Conservation (phyloP, 2,888 invertebrate species). For the Drosophila pseudotalamancana region DNA sequence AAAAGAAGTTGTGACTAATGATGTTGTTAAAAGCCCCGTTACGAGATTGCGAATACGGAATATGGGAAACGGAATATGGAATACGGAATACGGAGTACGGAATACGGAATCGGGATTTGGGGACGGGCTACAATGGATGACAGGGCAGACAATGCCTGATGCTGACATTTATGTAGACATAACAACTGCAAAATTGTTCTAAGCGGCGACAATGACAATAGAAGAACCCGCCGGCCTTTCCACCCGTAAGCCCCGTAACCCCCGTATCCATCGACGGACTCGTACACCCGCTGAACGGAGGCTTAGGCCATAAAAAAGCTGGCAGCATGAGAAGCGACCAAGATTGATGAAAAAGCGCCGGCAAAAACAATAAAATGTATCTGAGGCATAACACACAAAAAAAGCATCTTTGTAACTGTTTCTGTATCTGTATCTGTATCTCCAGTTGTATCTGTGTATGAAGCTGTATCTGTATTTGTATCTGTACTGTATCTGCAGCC, state of each 20-base stretch:
- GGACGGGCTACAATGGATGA: conserved; percentile 48
- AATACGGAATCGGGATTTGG: conserved; percentile 31
- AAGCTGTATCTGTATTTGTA: conserved; percentile 19
- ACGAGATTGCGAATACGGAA: conserved; percentile 22
- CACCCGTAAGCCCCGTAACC: too few species aligned
- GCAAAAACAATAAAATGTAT: conserved; percentile 72
- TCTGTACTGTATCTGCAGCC: conserved; percentile 48
- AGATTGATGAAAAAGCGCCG: conserved; percentile 74
- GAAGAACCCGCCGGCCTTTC: conserved; percentile 7
- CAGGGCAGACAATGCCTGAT: conserved; percentile 70
- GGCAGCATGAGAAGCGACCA: conserved; percentile 59
- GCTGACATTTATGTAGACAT: conserved; percentile 75
- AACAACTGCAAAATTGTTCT: conserved; percentile 62
- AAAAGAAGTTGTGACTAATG: conserved; percentile 44
- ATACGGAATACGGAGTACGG: conserved; percentile 30
- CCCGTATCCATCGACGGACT: not conserved
- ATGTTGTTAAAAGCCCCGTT: conserved; percentile 45
- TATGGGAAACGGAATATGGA: conserved; percentile 8
- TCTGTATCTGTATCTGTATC: conserved; percentile 5
- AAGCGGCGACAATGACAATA: conserved; percentile 55
- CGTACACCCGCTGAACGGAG: conserved; percentile 7
- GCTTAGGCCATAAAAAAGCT: conserved; percentile 47
- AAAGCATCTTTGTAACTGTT: conserved; percentile 11
- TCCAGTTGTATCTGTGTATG: conserved; percentile 14
- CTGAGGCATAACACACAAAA: conserved; percentile 36